Conservation (phyloP, 2,113 vertebrate genomes). For the Tautogolabrus adspersus region DNA sequence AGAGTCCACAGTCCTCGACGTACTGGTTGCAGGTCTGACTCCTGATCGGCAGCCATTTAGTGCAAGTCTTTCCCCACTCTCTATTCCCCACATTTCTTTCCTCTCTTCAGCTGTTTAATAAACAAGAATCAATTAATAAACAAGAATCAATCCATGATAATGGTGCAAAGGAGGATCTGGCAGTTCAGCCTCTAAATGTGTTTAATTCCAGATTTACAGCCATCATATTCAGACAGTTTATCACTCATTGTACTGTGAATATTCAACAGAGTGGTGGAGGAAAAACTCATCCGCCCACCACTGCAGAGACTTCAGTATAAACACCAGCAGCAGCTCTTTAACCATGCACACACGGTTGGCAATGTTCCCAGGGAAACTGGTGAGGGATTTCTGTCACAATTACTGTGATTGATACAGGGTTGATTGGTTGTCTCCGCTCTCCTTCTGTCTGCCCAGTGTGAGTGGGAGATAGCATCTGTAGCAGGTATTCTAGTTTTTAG, state of each 20-base stretch:
- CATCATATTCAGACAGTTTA: neutral
- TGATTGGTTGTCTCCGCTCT: slow-evolving; percentile 7
- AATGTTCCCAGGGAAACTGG: neutral
- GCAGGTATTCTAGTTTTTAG: neutral
- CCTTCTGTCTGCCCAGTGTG: neutral
- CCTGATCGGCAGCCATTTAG: no score
- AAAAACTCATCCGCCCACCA: neutral
- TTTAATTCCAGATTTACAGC: neutral
- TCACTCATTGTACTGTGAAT: neutral
- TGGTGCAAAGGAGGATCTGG: no score
- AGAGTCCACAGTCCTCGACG: no score
- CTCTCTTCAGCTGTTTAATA: no score
- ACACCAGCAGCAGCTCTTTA: neutral
- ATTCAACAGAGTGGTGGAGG: neutral
- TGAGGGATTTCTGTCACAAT: slow-evolving; percentile 14
- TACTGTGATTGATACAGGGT: neutral
- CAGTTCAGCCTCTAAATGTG: neutral
- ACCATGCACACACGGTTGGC: slow-evolving; percentile 14
- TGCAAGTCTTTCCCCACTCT: no score
- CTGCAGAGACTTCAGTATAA: slow-evolving; percentile 4
- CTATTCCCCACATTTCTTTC: no score
- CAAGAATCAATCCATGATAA: no score
- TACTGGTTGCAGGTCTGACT: no score
- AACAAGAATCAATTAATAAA: no score
- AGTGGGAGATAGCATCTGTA: neutral